Base-by-base conservation (phyloP, 2,888 invertebrate species). In the Ramazzottius varieornatus region DNA sequence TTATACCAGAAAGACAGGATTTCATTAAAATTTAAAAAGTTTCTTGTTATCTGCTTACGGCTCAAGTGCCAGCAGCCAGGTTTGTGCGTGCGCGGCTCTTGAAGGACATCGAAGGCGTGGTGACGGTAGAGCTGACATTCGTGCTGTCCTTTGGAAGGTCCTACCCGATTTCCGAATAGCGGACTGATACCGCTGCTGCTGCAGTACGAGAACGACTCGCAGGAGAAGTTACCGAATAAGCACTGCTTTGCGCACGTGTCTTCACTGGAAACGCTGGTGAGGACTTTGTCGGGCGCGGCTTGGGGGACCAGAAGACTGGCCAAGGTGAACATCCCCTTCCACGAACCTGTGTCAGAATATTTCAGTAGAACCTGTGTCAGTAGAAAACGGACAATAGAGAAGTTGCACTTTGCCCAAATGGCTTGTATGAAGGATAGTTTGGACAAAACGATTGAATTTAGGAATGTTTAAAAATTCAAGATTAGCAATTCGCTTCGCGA, bases 291-390 rank as follows among this genome's bases (percentile, higher is more conserved):
- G 8, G 54, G 54, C 8, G 20, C 4, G 4, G 54, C 8, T 29
- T 54, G 4, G 20, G 54, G 54, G 4, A 54, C 20, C n/a, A 54
- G 54, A 24, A 54, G 29, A 29, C 54, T 54, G 4, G 54, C 54
- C 54, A 54, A 29, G 54, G 54, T 54, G 29, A 54, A 54, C 54
- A 54, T 54, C 4, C 54, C 54, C 29, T 54, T 54, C 54, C 54
- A 54, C 4, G 54, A 40, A 40, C 40, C 40, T 40, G 40, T 40
- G 20, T 40, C 8, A 40, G 8, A n/a, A n/a, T n/a, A n/a, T n/a
- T n/a, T n/a, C n/a, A n/a, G n/a, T n/a, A n/a, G n/a, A n/a, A n/a
- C n/a, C n/a, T n/a, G n/a, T n/a, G n/a, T n/a, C n/a, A n/a, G n/a
- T n/a, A n/a, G n/a, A n/a, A n/a, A n/a, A n/a, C n/a, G n/a, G n/a